Percentiles rank a stretch among this genome's conserved stretches.
Conservation (phyloP, 2,113 vertebrate genomes). For the Saguinus midas region DNA sequence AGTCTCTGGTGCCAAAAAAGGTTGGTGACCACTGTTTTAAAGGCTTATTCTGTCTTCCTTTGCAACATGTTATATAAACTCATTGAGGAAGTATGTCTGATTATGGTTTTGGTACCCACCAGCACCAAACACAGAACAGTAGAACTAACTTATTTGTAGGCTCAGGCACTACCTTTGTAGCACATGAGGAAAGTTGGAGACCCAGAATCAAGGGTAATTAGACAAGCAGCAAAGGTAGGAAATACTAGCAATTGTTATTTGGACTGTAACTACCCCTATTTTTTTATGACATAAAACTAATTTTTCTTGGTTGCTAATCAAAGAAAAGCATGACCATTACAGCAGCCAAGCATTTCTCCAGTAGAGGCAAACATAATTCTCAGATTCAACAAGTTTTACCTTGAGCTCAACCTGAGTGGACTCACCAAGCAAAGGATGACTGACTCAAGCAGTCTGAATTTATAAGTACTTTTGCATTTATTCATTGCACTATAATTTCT, state of each 20-base stretch:
- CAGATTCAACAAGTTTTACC: neutral
- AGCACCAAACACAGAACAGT: neutral
- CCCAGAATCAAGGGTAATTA: neutral
- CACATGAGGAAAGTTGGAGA: neutral
- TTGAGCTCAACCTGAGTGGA: neutral
- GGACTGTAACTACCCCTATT: neutral
- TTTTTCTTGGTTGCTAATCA: slow-evolving; percentile 12
- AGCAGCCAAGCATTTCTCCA: neutral
- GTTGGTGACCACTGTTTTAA: no score
- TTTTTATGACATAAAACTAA: neutral
- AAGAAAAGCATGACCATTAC: neutral
- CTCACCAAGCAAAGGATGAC: neutral
- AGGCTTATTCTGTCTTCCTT: neutral
- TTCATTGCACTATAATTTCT: slow-evolving; percentile 30
- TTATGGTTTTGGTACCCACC: neutral
- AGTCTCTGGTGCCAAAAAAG: no score
- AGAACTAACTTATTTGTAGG: neutral
- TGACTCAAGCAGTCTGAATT: neutral
- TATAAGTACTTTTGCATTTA: slow-evolving; percentile 10
- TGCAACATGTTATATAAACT: neutral
- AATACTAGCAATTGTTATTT: neutral
- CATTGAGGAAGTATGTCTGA: neutral
- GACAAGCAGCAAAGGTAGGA: neutral
- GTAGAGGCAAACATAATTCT: neutral
- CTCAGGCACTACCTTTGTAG: neutral